These are phyloP conservation scores for Thunnus albacares DNA, from an alignment of 2,797 vertebrate species.

Conservation along the genomic window DNA sequence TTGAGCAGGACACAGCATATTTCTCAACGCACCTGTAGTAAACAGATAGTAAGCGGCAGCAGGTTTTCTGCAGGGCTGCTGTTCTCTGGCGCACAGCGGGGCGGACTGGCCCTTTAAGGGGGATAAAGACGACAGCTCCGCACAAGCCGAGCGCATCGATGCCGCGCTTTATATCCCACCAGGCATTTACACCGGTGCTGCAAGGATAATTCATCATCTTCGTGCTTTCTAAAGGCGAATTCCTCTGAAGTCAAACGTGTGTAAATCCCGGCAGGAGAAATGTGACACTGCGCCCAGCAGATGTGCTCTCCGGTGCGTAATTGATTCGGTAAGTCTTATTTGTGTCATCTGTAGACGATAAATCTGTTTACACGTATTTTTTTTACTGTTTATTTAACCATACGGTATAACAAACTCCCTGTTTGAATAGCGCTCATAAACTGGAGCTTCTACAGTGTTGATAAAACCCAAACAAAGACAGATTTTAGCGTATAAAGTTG, in stretches of 20 bases:
- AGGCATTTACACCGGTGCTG: background rate
- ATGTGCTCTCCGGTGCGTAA: slow-evolving; percentile 62
- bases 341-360: slow-evolving; percentile 37
- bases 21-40: slow-evolving; percentile 5
- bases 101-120: slow-evolving; percentile 81
- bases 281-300: slow-evolving; percentile 41
- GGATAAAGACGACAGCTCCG: slow-evolving; percentile 50
- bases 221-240: background rate
- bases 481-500: slow-evolving; percentile 60
- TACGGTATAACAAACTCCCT: background rate
- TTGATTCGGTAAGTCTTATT: slow-evolving; percentile 79
- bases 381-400: background rate
- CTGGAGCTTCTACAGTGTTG: fast-evolving
- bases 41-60: background rate
- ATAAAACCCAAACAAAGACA: background rate
- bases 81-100: background rate
- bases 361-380: slow-evolving; percentile 27
- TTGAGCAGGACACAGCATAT: background rate
- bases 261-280: slow-evolving; percentile 20
- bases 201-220: background rate
- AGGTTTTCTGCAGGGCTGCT: background rate
- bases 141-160: slow-evolving; percentile 55
- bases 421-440: fast-evolving
- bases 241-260: background rate
- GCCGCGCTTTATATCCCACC: slow-evolving; percentile 48